Percentiles rank a stretch among this genome's conserved stretches.
These are phyloP conservation scores for human DNA, from an alignment of 2,113 vertebrate genomes.

Conservation along the genomic window GRCh38 chrX:147439501-147440000, in stretches of 20 bases:
- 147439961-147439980: neutral
- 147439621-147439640: neutral
- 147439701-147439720: neutral
- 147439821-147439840: neutral
- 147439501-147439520: neutral
- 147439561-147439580: neutral
- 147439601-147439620: neutral
- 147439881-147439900: neutral
- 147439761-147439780: neutral
- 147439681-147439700: neutral
- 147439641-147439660: neutral
- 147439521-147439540: neutral
- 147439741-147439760: neutral
- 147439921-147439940: neutral
- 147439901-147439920: neutral
- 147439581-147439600: neutral
- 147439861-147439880: neutral
- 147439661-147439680: neutral
- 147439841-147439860: neutral
- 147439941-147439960: neutral
- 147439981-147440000: neutral
- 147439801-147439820: neutral
- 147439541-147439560: constrained; percentile 12
- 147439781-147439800: neutral
- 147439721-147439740: neutral